A percentile compares a stretch with the other conserved stretches of the same genome.
These are phyloP conservation scores for Pristiophorus japonicus DNA, from an alignment of 2,113 vertebrate genomes.

Conservation along the genomic window DNA sequence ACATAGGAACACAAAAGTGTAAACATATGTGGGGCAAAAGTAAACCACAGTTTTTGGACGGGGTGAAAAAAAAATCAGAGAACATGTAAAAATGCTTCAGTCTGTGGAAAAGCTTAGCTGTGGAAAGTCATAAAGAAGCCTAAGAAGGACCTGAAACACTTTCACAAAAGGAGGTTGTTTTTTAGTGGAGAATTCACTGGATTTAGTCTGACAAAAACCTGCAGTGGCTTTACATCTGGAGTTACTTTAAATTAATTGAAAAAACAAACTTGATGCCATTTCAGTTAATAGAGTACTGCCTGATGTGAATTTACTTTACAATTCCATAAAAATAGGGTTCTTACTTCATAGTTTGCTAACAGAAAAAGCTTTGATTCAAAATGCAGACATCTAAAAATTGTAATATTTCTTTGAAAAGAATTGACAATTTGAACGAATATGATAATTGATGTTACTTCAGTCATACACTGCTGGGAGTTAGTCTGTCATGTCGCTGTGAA, in stretches of 20 bases:
- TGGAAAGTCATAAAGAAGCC: conserved; percentile 27
- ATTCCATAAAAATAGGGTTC: conserved; percentile 29
- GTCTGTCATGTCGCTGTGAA: not conserved
- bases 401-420: conserved; percentile 14
- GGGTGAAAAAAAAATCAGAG: not conserved
- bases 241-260: conserved; percentile 38
- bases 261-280: conserved; percentile 38
- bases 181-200: conserved; percentile 19
- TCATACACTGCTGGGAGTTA: not conserved
- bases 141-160: not conserved
- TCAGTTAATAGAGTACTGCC: conserved; percentile 22
- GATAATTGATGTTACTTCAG: not conserved
- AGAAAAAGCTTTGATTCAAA: conserved; percentile 28
- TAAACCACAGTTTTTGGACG: not conserved
- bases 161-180: conserved; percentile 32
- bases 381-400: not conserved
- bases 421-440: conserved; percentile 10
- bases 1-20: not conserved
- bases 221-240: conserved; percentile 29
- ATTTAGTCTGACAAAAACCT: conserved; percentile 35
- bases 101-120: conserved; percentile 14
- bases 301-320: conserved; percentile 37
- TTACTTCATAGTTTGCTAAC: conserved; percentile 9
- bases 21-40: not conserved
- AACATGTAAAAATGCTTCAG: conserved; percentile 22